phyloP scores from a whole-genome alignment of 2,888 invertebrate genomes.

The Amphiduros pacificus region DNA sequence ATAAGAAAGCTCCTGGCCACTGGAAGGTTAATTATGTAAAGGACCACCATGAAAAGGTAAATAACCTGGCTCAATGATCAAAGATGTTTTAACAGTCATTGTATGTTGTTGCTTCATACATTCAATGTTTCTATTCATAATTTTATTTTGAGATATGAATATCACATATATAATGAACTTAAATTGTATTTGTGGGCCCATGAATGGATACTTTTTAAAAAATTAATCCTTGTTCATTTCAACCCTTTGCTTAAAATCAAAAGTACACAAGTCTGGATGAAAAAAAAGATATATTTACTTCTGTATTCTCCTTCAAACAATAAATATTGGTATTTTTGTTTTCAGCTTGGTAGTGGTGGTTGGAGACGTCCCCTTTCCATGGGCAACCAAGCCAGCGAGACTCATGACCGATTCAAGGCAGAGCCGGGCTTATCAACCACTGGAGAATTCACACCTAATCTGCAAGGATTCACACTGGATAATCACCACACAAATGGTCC shows the following conservation, averaged over 20 bases:
- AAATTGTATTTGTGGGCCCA: too few relatives aligned
- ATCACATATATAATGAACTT: too few relatives aligned
- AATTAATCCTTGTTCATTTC: too few relatives aligned
- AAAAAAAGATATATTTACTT: background rate
- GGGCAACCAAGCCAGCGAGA: conserved; percentile 58
- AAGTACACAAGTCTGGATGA: background rate
- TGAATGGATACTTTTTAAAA: too few relatives aligned
- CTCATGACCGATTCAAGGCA: conserved; percentile 48
- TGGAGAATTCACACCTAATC: conserved; percentile 41
- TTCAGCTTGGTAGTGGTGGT: conserved; percentile 55
- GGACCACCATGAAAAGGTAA: conserved; percentile 58
- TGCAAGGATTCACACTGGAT: conserved; percentile 48
- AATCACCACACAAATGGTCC: conserved; percentile 57
- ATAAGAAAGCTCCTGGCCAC: conserved; percentile 56
- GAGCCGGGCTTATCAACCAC: conserved; percentile 42
- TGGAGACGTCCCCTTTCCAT: conserved; percentile 57
- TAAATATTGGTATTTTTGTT: background rate
- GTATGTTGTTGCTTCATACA: background rate
- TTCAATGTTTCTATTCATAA: background rate
- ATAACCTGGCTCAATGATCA: too few relatives aligned
- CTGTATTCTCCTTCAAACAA: too few relatives aligned
- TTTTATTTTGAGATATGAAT: too few relatives aligned
- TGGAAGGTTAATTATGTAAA: conserved; percentile 57
- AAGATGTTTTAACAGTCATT: too few relatives aligned
- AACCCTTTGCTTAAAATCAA: too few relatives aligned